Base-by-base conservation (phyloP, 1,140 invertebrate species). In the Drosophila pruinosa region DNA sequence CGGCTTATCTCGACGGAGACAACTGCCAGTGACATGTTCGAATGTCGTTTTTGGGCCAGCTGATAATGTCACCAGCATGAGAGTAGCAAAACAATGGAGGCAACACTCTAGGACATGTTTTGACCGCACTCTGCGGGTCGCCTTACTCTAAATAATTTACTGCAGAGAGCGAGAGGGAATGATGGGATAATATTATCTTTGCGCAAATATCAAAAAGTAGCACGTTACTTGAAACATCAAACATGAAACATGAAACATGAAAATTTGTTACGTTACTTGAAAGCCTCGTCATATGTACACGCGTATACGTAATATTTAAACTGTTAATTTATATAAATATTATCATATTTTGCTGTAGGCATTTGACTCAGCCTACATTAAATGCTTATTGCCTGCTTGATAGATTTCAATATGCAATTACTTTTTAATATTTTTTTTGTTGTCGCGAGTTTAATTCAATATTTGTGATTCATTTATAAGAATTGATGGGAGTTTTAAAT, bases 381-480 rank as follows among this genome's bases (percentile, higher is more conserved):
- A 73, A 63, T 24, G 61, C 28, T 48, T 76, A 57, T 57, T 57
- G 41, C 28, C 15, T 36, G 10, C 52, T 26, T 61, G 43, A 75
- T 85, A 64, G 54, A 85, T 70, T 63, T 38, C 58, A 70, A 63
- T 74, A 65, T 72, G 77, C 77, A 85, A 80, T 86, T 76, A 68
- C 19, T 34, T 48, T 71, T 79, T 67, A 74, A 47, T 58, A 15
- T 31, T 22, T 57, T 28, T 41, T 48, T 57, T 47, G n/a, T n/a
- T 48, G 7, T 26, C 15, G 48, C 28, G 38, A 41, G 50, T 43
- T 58, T 68, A 69, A 82, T 69, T 68, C 78, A 86, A 86, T 86
- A 82, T 88, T 88, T 85, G 77, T 68, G 65, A 89, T 82, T 86
- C 62, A 89, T 86, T 85, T 86, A 76, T 64, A 24, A 28, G 47